A percentile compares a stretch with the other conserved stretches of the same genome.
Conservation (phyloP, 2,797 vertebrate species). For the Mastacembelus armatus region DNA sequence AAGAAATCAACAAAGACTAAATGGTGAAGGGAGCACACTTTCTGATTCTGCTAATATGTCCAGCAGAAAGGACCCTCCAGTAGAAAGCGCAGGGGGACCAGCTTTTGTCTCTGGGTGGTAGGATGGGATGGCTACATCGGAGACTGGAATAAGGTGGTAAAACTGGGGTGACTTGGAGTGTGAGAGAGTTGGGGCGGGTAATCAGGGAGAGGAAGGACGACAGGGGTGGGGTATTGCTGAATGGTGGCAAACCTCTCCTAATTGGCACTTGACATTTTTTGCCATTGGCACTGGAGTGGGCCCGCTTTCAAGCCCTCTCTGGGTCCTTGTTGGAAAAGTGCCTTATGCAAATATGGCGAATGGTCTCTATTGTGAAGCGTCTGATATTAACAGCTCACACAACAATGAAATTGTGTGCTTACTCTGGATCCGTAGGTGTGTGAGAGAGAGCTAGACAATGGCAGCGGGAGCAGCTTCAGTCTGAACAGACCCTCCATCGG, state of each 20-base stretch:
- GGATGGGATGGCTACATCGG: slow-evolving; percentile 66
- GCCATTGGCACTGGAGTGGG: slow-evolving; percentile 84
- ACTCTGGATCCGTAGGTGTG: slow-evolving; percentile 82
- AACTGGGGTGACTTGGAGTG: slow-evolving; percentile 76
- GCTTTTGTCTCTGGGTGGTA: slow-evolving; percentile 82
- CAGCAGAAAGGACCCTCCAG: slow-evolving; percentile 70
- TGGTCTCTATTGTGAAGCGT: slow-evolving; percentile 83
- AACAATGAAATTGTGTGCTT: slow-evolving; percentile 83
- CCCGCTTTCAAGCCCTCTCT: slow-evolving; percentile 85
- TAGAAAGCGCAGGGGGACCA: slow-evolving; percentile 60
- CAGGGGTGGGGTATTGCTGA: slow-evolving; percentile 82
- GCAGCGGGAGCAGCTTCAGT: slow-evolving; percentile 74
- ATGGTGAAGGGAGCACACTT: slow-evolving; percentile 55
- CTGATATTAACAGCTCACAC: slow-evolving; percentile 85
- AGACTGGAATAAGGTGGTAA: slow-evolving; percentile 70
- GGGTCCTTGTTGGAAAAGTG: slow-evolving; percentile 87
- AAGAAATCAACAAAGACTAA: slow-evolving; percentile 75
- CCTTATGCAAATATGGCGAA: slow-evolving; percentile 88
- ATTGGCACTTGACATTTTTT: slow-evolving; percentile 90
- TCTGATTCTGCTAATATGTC: slow-evolving; percentile 67
- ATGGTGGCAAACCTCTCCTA: slow-evolving; percentile 88
- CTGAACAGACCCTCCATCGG: slow-evolving; percentile 81
- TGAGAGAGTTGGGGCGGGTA: slow-evolving; percentile 81
- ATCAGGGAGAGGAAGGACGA: slow-evolving; percentile 73
- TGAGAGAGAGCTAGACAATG: slow-evolving; percentile 79